Evolutionary conservation across 2,888 invertebrate species (phyloP), one percentile per base, ranked within the genome.

Genomic region (Trichopria drosophilae): DNA sequence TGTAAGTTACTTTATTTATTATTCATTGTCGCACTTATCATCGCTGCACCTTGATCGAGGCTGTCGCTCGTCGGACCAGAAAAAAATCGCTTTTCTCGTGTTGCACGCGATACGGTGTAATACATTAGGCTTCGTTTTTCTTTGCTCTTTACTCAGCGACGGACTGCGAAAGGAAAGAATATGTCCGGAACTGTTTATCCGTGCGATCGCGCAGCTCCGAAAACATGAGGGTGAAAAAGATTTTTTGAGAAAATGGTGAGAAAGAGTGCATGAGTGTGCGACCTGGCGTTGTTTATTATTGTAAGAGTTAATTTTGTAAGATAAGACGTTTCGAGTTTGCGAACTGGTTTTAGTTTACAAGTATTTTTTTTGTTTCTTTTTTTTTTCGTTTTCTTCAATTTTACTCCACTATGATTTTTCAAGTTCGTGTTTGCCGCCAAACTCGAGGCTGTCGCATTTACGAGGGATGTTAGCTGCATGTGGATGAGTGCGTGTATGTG

Each of bases 361-460:
- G n/a, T n/a, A n/a, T n/a, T n/a, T n/a, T n/a, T n/a, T n/a, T n/a
- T n/a, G n/a, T n/a, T n/a, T n/a, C n/a, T n/a, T n/a, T n/a, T n/a
- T n/a, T n/a, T n/a, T n/a, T n/a, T n/a, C n/a, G n/a, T n/a, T n/a
- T n/a, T n/a, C n/a, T n/a, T n/a, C n/a, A n/a, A n/a, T n/a, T n/a
- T n/a, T n/a, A n/a, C n/a, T n/a, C n/a, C n/a, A n/a, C n/a, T n/a
- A n/a, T n/a, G n/a, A n/a, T n/a, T 55, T 55, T 44, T 55, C 52
- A 55, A 55, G 55, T 55, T 55, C 55, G 51, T 55, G 55, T 42
- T 55, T 48, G 45, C n/a, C n/a, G n/a, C n/a, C n/a, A n/a, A n/a
- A 55, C 45, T 55, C 55, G 55, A 55, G 55, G 55, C 49, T 55
- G 49, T 55, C 55, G 52, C 55, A 55, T 52, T 55, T 55, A 24